Conservation (phyloP, 2,888 invertebrate genomes). For the Philhelius pedissequus region DNA sequence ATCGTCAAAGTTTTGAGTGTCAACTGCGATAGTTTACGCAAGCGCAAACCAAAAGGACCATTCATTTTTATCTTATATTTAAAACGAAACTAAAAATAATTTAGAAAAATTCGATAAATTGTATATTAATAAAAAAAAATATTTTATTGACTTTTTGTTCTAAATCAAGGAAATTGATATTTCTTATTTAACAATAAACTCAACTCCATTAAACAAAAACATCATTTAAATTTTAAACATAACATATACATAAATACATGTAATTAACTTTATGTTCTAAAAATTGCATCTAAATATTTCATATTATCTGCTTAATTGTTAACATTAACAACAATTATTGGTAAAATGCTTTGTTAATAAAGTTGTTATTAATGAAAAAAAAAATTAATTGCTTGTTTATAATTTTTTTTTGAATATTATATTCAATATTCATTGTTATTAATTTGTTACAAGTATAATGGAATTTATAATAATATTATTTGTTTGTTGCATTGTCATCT, state of each 20-base stretch:
- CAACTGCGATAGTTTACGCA: too few species aligned
- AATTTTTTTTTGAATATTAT: too few species aligned
- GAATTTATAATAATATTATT: background rate
- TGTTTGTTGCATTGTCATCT: slow-evolving; percentile 3
- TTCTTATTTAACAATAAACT: background rate
- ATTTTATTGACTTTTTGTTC: background rate
- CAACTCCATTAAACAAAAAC: background rate
- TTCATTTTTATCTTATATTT: background rate
- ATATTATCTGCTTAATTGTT: background rate
- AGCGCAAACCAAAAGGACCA: too few species aligned
- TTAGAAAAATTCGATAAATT: background rate
- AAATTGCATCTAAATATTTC: background rate
- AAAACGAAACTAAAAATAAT: background rate
- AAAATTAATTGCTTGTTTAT: background rate
- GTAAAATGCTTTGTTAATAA: background rate
- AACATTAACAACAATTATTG: background rate
- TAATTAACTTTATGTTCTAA: too few species aligned
- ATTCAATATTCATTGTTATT: too few species aligned
- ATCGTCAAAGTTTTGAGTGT: too few species aligned
- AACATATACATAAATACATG: too few species aligned
- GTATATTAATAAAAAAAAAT: background rate
- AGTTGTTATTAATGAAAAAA: background rate
- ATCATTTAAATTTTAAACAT: background rate
- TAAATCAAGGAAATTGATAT: background rate
- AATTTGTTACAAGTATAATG: background rate